Conservation (phyloP, 2,888 invertebrate species). For the Hirtodrosophila trivittata region DNA sequence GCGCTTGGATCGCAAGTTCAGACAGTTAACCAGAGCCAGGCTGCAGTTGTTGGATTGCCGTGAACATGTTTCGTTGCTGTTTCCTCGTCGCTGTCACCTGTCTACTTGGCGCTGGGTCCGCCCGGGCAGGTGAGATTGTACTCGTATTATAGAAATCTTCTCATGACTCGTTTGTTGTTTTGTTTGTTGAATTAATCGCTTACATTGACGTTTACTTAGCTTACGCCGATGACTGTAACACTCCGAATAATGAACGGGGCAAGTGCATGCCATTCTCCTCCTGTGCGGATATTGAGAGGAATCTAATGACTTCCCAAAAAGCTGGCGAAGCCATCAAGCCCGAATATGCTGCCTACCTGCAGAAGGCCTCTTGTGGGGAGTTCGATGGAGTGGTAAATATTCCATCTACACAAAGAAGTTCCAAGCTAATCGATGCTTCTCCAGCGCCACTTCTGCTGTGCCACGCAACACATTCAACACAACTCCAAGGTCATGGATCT, state of each 20-base stretch:
- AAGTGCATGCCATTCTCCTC: conserved; percentile 72
- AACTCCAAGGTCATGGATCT: conserved; percentile 63
- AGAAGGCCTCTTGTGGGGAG: conserved; percentile 57
- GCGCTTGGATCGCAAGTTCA: too few relatives aligned
- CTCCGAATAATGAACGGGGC: conserved; percentile 58
- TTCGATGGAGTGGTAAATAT: conserved; percentile 50
- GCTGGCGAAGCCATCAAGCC: conserved; percentile 19
- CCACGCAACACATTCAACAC: conserved; percentile 60
- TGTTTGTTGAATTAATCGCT: conserved; percentile 33
- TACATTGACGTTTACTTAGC: conserved; percentile 49
- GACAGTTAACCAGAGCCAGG: too few relatives aligned
- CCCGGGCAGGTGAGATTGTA: too few relatives aligned
- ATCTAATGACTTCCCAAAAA: conserved; percentile 36
- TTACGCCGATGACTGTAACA: conserved; percentile 67
- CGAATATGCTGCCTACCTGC: conserved; percentile 49
- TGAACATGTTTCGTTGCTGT: too few relatives aligned
- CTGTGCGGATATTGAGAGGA: conserved; percentile 58
- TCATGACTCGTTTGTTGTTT: conserved; percentile 32
- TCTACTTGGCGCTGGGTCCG: too few relatives aligned
- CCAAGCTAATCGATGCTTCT: too few relatives aligned
- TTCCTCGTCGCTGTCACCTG: too few relatives aligned
- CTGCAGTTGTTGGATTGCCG: too few relatives aligned
- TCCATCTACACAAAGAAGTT: too few relatives aligned
- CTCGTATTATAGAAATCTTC: conserved; percentile 23
- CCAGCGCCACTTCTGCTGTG: conserved; percentile 74